A percentile compares a stretch with the other conserved stretches of the same genome.
phyloP scores from a whole-genome alignment of 2,797 vertebrate genomes.

The Hoplostethus atlanticus region DNA sequence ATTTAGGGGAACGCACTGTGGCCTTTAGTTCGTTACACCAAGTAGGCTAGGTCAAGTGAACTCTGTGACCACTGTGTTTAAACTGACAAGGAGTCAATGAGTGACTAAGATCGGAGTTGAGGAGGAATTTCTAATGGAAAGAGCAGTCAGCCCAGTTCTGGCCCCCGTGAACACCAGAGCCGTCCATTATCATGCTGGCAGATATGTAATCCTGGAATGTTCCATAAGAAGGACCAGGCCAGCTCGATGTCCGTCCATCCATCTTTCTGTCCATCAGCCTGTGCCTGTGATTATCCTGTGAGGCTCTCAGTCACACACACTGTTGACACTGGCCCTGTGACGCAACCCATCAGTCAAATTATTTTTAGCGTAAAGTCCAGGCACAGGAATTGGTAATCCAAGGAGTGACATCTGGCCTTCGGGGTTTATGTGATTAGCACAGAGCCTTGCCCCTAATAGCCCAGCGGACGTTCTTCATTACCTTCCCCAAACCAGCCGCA shows the following conservation, averaged over 20 bases:
- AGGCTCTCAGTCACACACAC: conserved; percentile 62
- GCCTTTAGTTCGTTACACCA: conserved; percentile 56
- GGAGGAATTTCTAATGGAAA: conserved; percentile 66
- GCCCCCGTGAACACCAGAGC: conserved; percentile 51
- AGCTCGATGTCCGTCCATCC: conserved; percentile 57
- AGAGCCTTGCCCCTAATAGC: conserved; percentile 84
- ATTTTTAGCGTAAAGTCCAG: conserved; percentile 86
- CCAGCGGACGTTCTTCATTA: conserved; percentile 79
- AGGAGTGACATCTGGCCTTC: conserved; percentile 86
- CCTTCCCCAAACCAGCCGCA: conserved; percentile 51
- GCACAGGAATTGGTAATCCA: conserved; percentile 86
- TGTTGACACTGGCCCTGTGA: conserved; percentile 69
- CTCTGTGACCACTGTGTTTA: conserved; percentile 52
- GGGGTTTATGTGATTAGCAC: conserved; percentile 86
- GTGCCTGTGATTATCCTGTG: conserved; percentile 70
- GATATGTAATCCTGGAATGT: conserved; percentile 72
- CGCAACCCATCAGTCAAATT: conserved; percentile 82
- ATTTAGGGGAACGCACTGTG: conserved; percentile 24
- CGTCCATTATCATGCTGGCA: conserved; percentile 60
- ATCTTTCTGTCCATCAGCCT: conserved; percentile 58
- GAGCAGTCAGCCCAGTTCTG: conserved; percentile 46
- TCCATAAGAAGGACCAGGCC: conserved; percentile 62
- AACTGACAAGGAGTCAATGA: conserved; percentile 65
- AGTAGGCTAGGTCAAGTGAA: conserved; percentile 51
- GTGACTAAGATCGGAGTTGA: conserved; percentile 47